Evolutionary conservation across 2,888 invertebrate species (phyloP).

Genomic region (Drosophila gaucha): DNA sequence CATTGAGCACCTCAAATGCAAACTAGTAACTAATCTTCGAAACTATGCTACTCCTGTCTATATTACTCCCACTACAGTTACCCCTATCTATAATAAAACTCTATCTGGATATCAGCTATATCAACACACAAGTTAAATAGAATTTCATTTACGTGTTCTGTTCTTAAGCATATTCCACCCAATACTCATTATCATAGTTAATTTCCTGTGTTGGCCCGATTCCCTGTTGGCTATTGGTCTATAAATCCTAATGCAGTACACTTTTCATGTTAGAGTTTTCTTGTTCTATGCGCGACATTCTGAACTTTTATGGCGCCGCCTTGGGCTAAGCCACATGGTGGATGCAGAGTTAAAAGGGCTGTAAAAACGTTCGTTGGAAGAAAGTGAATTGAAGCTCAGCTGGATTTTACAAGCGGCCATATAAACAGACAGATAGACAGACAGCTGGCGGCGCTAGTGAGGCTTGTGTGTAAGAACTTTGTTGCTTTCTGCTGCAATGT

Average conservation of each 20-base stretch:
- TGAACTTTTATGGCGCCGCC: slow-evolving; percentile 36
- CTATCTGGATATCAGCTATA: not conserved
- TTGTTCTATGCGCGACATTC: slow-evolving; percentile 18
- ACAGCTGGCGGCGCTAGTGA: slow-evolving; percentile 16
- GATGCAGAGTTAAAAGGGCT: slow-evolving; percentile 21
- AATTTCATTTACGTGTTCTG: not conserved
- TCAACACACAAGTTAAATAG: not conserved
- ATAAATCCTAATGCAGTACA: slow-evolving; percentile 32
- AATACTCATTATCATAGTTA: slow-evolving; percentile 17
- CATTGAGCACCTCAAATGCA: no score
- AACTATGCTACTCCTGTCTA: not conserved
- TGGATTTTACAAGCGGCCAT: slow-evolving; percentile 47
- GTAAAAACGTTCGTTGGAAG: slow-evolving; percentile 26
- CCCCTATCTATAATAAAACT: not conserved
- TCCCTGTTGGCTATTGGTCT: slow-evolving; percentile 24
- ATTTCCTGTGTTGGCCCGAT: slow-evolving; percentile 3
- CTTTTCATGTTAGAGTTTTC: slow-evolving; percentile 27
- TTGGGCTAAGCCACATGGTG: slow-evolving; percentile 16
- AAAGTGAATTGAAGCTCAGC: slow-evolving; percentile 22
- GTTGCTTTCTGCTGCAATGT: slow-evolving; percentile 54
- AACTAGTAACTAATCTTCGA: not conserved
- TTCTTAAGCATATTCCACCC: slow-evolving; percentile 10
- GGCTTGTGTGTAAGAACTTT: slow-evolving; percentile 31
- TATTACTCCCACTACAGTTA: no score
- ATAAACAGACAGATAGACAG: slow-evolving; percentile 31